A percentile compares a stretch with the other conserved stretches of the same genome.
phyloP scores from a whole-genome alignment of 2,797 vertebrate species.

The Galago senegalensis region DNA sequence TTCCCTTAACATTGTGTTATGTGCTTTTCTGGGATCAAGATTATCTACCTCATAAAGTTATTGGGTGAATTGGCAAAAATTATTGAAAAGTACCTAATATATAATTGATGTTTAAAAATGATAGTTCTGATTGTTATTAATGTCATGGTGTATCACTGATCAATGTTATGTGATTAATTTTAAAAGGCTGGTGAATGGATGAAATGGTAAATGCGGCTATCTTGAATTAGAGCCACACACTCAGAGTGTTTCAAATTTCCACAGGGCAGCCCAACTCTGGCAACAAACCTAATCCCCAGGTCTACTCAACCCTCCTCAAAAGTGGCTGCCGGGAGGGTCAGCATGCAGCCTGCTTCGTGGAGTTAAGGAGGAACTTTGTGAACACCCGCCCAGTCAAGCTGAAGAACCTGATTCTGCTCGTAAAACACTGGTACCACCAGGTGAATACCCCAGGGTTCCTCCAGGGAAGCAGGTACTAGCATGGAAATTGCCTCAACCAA shows the following conservation, averaged over 20 bases:
- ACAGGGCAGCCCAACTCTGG: slow-evolving; percentile 58
- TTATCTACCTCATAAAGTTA: background rate
- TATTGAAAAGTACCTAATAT: background rate
- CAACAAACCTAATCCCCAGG: background rate
- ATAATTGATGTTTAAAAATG: background rate
- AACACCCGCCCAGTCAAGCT: slow-evolving; percentile 77
- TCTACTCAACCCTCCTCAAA: slow-evolving; percentile 58
- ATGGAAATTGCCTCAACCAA: background rate
- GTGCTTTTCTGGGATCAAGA: background rate
- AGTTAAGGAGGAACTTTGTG: slow-evolving; percentile 88
- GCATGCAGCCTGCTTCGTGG: slow-evolving; percentile 85
- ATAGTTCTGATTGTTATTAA: background rate
- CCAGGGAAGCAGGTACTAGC: background rate
- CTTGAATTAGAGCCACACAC: background rate
- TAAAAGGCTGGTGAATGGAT: background rate
- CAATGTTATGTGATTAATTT: background rate
- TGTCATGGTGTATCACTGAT: background rate
- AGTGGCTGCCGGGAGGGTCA: slow-evolving; percentile 2
- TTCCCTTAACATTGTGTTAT: background rate
- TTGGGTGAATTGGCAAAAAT: background rate
- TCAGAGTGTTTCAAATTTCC: background rate
- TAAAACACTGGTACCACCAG: slow-evolving; percentile 88
- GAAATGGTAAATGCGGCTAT: background rate
- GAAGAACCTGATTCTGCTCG: slow-evolving; percentile 87
- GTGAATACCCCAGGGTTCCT: slow-evolving; percentile 55